Conservation (phyloP, 2,888 invertebrate species). For the Phaonia tiefii region DNA sequence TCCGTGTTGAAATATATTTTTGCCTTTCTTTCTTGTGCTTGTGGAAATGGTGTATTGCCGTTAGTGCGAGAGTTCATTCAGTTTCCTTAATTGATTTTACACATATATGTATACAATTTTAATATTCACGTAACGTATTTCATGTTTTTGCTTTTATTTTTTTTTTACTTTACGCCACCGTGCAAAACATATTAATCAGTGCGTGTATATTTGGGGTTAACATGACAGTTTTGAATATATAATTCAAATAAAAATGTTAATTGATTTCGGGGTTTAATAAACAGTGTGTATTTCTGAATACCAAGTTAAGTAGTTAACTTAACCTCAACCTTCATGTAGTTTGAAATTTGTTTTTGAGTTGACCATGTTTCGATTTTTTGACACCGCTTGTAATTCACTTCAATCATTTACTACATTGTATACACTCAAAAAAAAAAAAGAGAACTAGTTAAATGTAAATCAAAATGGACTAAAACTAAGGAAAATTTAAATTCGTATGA, state of each 20-base stretch:
- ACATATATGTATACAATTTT: too few species aligned
- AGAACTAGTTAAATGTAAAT: too few species aligned
- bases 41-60: too few species aligned
- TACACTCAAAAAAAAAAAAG: too few species aligned
- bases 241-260: conserved; percentile 40
- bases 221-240: conserved; percentile 47
- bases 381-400: background rate
- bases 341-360: conserved; percentile 16
- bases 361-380: conserved; percentile 32
- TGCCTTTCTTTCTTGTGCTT: too few species aligned
- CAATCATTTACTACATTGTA: too few species aligned
- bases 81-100: conserved; percentile 19
- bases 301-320: background rate
- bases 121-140: conserved; percentile 57
- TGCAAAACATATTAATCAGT: conserved; percentile 40
- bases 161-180: conserved; percentile 16
- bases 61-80: too few species aligned
- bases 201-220: background rate
- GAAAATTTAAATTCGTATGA: too few species aligned
- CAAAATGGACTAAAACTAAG: too few species aligned
- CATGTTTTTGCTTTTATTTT: conserved; percentile 40
- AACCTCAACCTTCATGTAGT: conserved; percentile 66
- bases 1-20: too few species aligned
- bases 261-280: conserved; percentile 38
- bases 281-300: conserved; percentile 29